Evolutionary conservation across 2,888 invertebrate genomes (phyloP).

Genomic region (Spisula solida): DNA sequence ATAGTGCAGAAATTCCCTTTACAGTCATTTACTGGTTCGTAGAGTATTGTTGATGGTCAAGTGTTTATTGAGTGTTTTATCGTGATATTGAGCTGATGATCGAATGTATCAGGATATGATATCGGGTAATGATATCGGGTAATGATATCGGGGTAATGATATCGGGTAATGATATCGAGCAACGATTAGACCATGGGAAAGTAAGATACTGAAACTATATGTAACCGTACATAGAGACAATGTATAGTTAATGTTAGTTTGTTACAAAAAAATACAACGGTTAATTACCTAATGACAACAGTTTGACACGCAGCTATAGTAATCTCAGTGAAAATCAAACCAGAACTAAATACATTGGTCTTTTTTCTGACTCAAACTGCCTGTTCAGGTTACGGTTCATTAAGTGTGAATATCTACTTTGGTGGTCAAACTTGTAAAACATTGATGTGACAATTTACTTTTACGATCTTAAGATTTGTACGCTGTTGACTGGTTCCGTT

Average conservation of each 20-base stretch:
- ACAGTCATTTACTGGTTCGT: neutral
- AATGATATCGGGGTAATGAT: neutral
- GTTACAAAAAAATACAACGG: no score
- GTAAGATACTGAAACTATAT: conserved; percentile 8
- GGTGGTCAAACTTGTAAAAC: conserved; percentile 6
- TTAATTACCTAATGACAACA: neutral
- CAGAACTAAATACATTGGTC: neutral
- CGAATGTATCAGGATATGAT: neutral
- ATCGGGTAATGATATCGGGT: neutral
- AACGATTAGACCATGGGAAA: neutral
- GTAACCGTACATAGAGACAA: neutral
- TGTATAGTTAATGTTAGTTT: neutral
- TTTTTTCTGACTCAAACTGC: conserved; percentile 11
- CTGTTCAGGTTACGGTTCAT: neutral
- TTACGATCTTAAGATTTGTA: neutral
- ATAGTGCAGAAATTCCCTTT: conserved; percentile 14
- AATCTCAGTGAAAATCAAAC: neutral
- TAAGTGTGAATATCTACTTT: neutral
- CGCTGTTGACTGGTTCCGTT: neutral
- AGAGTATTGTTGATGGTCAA: neutral
- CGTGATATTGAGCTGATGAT: neutral
- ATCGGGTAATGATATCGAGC: neutral
- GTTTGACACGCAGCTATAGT: neutral
- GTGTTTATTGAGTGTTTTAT: no score
- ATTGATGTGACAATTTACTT: conserved; percentile 6